Evolutionary conservation across 2,797 vertebrate species (phyloP).

Genomic region (Propithecus perrieri): DNA sequence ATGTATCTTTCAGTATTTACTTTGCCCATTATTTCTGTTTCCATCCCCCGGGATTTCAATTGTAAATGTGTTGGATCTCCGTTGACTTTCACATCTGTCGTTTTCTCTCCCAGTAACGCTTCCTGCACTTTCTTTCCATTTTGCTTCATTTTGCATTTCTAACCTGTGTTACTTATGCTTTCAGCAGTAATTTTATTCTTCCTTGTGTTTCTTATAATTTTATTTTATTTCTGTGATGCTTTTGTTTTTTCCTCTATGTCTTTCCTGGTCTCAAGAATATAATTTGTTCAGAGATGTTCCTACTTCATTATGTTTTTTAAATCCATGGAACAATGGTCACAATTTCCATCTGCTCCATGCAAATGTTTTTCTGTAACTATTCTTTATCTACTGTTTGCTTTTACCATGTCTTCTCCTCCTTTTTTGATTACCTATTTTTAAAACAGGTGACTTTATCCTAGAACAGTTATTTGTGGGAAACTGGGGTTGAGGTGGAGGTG

Average conservation of each 20-base stretch:
- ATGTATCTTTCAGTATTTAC: background rate
- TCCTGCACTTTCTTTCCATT: background rate
- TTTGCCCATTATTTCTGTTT: background rate
- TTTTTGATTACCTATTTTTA: background rate
- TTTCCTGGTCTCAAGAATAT: background rate
- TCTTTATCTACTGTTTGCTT: background rate
- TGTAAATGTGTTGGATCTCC: background rate
- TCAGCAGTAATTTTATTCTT: background rate
- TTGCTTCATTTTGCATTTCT: background rate
- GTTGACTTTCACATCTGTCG: background rate
- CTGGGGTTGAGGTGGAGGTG: background rate
- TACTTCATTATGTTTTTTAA: background rate
- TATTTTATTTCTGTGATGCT: background rate
- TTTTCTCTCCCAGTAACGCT: no score
- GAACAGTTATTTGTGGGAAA: background rate
- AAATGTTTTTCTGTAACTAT: background rate
- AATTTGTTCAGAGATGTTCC: background rate
- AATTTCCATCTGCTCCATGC: background rate
- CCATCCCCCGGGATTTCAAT: no score
- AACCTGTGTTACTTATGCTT: background rate
- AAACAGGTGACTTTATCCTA: background rate
- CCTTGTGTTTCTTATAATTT: background rate
- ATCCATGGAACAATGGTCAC: background rate
- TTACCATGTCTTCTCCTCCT: rapidly evolving
- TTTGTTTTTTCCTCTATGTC: background rate